These are phyloP conservation scores for Polydrusus tereticollis DNA, from an alignment of 2,888 invertebrate species.

Conservation along the genomic window DNA sequence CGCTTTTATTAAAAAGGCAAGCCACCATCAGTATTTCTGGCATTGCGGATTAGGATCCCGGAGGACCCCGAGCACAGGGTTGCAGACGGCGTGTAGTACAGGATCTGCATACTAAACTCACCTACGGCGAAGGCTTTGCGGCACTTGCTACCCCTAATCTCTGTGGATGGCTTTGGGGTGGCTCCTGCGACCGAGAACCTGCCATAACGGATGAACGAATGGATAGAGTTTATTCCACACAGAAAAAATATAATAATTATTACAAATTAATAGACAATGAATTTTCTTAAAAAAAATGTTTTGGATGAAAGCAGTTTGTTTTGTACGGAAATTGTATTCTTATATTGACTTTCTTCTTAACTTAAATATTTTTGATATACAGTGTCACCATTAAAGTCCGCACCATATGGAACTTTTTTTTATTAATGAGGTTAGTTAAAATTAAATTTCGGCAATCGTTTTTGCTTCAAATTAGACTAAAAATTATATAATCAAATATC, in stretches of 20 bases:
- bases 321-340: too few species aligned
- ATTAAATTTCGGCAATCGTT: too few species aligned
- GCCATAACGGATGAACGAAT: conserved; percentile 1
- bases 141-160: conserved; percentile 57
- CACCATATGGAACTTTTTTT: too few species aligned
- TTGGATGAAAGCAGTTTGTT: too few species aligned
- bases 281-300: too few species aligned
- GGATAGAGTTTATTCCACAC: not conserved
- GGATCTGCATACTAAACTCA: conserved; percentile 61
- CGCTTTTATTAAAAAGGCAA: conserved; percentile 18
- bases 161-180: conserved; percentile 47
- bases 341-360: too few species aligned
- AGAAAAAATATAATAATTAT: not conserved
- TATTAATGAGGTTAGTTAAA: too few species aligned
- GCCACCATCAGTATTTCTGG: conserved; percentile 23
- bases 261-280: too few species aligned
- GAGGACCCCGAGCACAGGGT: conserved; percentile 53
- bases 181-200: conserved; percentile 22
- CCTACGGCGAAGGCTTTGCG: conserved; percentile 51
- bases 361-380: too few species aligned
- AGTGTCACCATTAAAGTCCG: too few species aligned
- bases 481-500: too few species aligned
- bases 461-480: too few species aligned
- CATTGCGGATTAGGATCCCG: conserved; percentile 49
- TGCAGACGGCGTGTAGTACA: conserved; percentile 62